A percentile compares a stretch with the other conserved stretches of the same genome.
These are phyloP conservation scores for Crepidodera aurea DNA, from an alignment of 2,888 invertebrate species.

Conservation along the genomic window DNA sequence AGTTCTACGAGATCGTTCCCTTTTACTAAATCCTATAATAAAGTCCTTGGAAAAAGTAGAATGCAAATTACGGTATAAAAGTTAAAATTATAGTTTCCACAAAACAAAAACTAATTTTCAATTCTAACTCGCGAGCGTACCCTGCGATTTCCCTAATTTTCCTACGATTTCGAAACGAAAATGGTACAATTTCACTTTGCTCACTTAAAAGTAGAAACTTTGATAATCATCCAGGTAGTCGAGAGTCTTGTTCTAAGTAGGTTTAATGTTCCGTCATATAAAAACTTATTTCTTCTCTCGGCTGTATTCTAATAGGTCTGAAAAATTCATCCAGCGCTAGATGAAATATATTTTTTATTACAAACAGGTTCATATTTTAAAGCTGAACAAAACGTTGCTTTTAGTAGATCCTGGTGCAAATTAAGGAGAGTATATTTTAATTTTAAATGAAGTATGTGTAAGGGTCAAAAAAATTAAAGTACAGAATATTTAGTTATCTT, in stretches of 20 bases:
- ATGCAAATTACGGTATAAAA: slow-evolving; percentile 7
- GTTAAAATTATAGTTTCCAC: slow-evolving; percentile 8
- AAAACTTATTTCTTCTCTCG: slow-evolving; percentile 1
- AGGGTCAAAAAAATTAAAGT: too few relatives aligned
- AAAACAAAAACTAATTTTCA: slow-evolving; percentile 21
- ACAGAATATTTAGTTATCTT: too few relatives aligned
- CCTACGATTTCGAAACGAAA: slow-evolving; percentile 12
- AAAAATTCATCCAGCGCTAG: too few relatives aligned
- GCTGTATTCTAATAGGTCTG: too few relatives aligned
- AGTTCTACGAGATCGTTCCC: not conserved
- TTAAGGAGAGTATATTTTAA: too few relatives aligned
- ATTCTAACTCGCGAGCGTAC: slow-evolving; percentile 10
- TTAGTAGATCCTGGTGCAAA: too few relatives aligned
- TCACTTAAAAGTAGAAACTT: slow-evolving; percentile 19
- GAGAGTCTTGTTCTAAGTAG: slow-evolving; percentile 1
- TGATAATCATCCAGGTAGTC: slow-evolving; percentile 21
- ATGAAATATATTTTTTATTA: too few relatives aligned
- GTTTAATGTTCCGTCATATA: not conserved
- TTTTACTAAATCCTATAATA: not conserved
- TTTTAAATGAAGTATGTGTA: too few relatives aligned
- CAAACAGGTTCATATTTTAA: too few relatives aligned
- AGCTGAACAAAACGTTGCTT: too few relatives aligned
- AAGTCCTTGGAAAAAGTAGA: slow-evolving; percentile 2
- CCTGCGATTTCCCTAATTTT: slow-evolving; percentile 16
- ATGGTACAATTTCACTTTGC: slow-evolving; percentile 19